Evolutionary conservation across 1,140 invertebrate species (phyloP).

Genomic region (Drosophila persimilis): DNA sequence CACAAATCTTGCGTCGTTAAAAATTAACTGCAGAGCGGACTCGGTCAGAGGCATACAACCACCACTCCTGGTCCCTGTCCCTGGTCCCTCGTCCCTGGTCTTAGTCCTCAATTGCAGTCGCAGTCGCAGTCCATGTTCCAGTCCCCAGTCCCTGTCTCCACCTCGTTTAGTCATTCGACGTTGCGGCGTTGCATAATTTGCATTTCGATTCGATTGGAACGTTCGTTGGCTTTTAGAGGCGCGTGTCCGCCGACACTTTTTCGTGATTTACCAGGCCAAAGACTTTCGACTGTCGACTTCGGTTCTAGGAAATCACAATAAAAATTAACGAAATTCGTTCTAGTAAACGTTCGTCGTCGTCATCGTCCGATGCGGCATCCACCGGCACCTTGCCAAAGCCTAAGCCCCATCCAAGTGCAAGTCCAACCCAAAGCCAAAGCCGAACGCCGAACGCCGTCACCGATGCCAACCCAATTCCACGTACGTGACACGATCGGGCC

Average conservation of each 20-base stretch:
- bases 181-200: slow-evolving; percentile 76
- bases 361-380: slow-evolving; percentile 13
- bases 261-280: slow-evolving; percentile 71
- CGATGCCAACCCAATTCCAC: slow-evolving; percentile 73
- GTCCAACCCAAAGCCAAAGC: slow-evolving; percentile 11
- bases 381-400: slow-evolving; percentile 16
- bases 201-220: slow-evolving; percentile 80
- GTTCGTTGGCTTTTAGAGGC: slow-evolving; percentile 70
- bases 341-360: slow-evolving; percentile 72
- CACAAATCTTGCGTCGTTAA: slow-evolving; percentile 78
- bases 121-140: neutral
- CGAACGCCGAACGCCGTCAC: slow-evolving; percentile 14
- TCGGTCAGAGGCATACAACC: slow-evolving; percentile 8
- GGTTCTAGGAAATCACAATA: slow-evolving; percentile 81
- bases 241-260: slow-evolving; percentile 82
- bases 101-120: neutral
- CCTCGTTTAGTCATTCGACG: slow-evolving; percentile 31
- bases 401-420: neutral
- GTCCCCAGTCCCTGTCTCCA: slow-evolving; percentile 1
- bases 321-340: slow-evolving; percentile 81
- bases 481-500: slow-evolving; percentile 74
- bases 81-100: neutral
- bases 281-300: slow-evolving; percentile 36
- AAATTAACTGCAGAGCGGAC: slow-evolving; percentile 67
- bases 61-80: neutral